Conservation (phyloP, 2,888 invertebrate genomes). For the Pedicia rivosa region DNA sequence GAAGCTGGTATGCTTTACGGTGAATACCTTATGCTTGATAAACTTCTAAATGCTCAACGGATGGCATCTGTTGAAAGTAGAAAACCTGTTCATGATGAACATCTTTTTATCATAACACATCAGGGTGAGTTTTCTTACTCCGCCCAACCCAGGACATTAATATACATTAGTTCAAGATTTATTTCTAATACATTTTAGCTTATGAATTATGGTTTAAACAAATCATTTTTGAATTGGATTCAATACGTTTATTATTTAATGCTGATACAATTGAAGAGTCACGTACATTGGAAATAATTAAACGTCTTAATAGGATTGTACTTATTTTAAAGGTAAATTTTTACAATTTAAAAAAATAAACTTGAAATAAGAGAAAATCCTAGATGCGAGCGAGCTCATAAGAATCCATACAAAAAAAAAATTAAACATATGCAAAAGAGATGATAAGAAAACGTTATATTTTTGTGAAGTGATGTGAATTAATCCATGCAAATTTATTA, state of each 20-base stretch:
- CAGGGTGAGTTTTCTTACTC: too few relatives aligned
- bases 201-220: conserved; percentile 99
- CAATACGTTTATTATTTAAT: conserved; percentile 66
- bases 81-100: conserved; percentile 83
- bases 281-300: conserved; percentile 82
- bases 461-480: too few relatives aligned
- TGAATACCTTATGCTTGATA: conserved; percentile 82
- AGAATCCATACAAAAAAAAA: too few relatives aligned
- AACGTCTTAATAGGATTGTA: conserved; percentile 78
- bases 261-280: conserved; percentile 69
- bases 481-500: too few relatives aligned
- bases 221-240: conserved; percentile 92
- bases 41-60: conserved; percentile 63
- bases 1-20: conserved; percentile 75
- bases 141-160: too few relatives aligned
- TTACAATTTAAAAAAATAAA: too few relatives aligned
- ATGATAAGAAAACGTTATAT: too few relatives aligned
- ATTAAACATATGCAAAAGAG: too few relatives aligned
- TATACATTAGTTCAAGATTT: not conserved
- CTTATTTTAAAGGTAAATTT: conserved; percentile 70
- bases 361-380: too few relatives aligned
- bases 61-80: conserved; percentile 60
- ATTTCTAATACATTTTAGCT: conserved; percentile 37
- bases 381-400: too few relatives aligned
- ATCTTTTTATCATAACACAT: conserved; percentile 93